A percentile compares a stretch with the other conserved stretches of the same genome.
Conservation (phyloP, 1,140 invertebrate genomes). For the Microplitis demolitor region DNA sequence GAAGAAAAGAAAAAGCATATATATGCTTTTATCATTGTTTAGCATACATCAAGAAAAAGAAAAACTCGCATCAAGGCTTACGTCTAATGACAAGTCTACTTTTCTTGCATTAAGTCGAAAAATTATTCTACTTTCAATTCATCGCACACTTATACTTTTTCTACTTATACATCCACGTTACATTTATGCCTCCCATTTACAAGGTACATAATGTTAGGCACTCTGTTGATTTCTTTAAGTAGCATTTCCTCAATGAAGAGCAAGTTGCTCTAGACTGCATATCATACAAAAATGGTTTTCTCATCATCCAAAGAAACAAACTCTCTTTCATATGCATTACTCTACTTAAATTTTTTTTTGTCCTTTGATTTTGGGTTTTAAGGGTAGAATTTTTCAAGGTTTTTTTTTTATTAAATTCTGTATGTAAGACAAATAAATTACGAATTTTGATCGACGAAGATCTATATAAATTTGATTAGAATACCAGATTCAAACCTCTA, state of each 20-base stretch:
- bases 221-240: constrained; percentile 53
- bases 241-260: constrained; percentile 46
- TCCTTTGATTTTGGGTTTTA: background rate
- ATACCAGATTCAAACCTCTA: too few relatives aligned
- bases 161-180: constrained; percentile 17
- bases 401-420: too few relatives aligned
- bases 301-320: background rate
- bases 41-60: constrained; percentile 50
- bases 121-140: constrained; percentile 26
- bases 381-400: too few relatives aligned
- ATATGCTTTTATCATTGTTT: constrained; percentile 47
- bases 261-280: background rate
- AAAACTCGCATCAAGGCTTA: constrained; percentile 45
- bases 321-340: background rate
- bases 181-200: constrained; percentile 34
- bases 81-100: constrained; percentile 41
- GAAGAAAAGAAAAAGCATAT: constrained; percentile 28
- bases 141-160: constrained; percentile 24
- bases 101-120: constrained; percentile 21
- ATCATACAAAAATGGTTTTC: background rate
- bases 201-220: constrained; percentile 42
- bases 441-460: too few relatives aligned
- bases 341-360: background rate
- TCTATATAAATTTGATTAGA: too few relatives aligned
- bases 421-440: background rate